Evolutionary conservation across 2,888 invertebrate species (phyloP).

Genomic region (Melikaiella ostensackeni): DNA sequence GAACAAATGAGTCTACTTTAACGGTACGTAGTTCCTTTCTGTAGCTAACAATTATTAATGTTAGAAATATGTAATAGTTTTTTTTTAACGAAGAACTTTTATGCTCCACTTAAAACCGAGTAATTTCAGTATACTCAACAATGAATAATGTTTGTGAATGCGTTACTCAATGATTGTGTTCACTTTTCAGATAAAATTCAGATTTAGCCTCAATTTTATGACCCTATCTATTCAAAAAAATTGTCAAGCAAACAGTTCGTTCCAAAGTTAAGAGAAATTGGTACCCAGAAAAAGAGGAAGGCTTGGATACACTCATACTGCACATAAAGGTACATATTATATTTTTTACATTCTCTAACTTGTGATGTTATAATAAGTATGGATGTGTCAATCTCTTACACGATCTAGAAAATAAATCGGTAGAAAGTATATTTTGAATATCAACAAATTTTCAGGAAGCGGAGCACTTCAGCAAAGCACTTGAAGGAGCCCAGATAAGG

Average conservation of each 20-base stretch:
- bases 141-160: not conserved
- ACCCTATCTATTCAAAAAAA: conserved; percentile 43
- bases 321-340: conserved; percentile 43
- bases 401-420: not conserved
- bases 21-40: no score
- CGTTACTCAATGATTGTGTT: no score
- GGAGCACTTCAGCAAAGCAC: not conserved
- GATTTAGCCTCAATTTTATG: conserved; percentile 41
- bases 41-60: no score
- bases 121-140: no score
- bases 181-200: not conserved
- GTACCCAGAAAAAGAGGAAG: conserved; percentile 44
- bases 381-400: not conserved
- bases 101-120: no score
- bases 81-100: no score
- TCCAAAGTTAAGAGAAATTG: conserved; percentile 42
- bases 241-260: conserved; percentile 29
- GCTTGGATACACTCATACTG: conserved; percentile 42
- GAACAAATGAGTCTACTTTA: no score
- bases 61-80: no score
- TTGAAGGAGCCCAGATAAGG: not conserved
- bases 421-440: not conserved
- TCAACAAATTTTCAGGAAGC: not conserved
- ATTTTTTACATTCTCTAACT: not conserved
- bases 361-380: not conserved